A percentile compares a stretch with the other conserved stretches of the same genome.
Conservation (phyloP, 2,113 vertebrate genomes). For the Bos javanicus region DNA sequence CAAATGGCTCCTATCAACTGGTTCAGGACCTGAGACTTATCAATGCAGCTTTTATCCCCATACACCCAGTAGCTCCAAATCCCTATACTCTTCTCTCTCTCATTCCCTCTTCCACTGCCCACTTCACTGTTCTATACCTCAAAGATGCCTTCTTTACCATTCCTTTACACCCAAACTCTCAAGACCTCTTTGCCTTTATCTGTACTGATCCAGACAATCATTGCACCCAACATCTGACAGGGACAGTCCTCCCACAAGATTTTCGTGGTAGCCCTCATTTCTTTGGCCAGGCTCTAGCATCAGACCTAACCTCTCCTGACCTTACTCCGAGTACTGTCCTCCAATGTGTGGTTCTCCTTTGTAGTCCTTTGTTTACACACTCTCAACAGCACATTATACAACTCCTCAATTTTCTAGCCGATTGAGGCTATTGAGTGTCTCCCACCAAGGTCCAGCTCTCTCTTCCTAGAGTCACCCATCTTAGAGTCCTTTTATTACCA, state of each 20-base stretch:
- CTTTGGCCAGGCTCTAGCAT: background rate
- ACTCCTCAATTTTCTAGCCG: background rate
- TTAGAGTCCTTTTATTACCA: background rate
- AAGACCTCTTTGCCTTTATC: background rate
- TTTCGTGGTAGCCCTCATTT: background rate
- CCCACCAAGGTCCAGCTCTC: background rate
- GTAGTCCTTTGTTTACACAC: background rate
- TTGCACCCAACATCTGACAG: background rate
- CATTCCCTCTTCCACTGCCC: background rate
- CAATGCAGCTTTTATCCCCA: background rate
- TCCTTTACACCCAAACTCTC: background rate
- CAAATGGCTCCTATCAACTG: background rate
- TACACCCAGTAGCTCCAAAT: background rate
- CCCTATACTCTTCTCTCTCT: background rate
- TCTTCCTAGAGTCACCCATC: background rate
- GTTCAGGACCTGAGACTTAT: background rate
- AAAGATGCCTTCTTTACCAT: background rate
- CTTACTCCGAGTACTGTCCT: background rate
- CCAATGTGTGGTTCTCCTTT: background rate
- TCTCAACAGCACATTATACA: background rate
- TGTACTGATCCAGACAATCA: background rate
- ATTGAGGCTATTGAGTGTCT: background rate
- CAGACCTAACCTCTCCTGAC: background rate
- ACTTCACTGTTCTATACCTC: background rate
- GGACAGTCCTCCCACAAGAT: background rate